phyloP scores from a whole-genome alignment of 2,113 vertebrate species.

The Catharus bicknelli region DNA sequence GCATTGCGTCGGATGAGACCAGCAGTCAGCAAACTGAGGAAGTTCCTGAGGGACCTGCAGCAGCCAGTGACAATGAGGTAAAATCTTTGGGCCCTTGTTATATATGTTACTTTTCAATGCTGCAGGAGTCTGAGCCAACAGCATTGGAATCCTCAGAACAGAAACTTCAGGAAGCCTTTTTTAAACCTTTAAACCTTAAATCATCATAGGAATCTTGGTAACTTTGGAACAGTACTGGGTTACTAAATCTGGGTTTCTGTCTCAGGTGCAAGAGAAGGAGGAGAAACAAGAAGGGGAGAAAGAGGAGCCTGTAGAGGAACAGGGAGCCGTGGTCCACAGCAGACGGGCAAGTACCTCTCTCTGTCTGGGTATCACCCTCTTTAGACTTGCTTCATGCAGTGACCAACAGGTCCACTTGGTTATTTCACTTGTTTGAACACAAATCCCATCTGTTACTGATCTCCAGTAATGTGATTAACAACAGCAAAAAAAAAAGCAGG shows the following conservation, averaged over 20 bases:
- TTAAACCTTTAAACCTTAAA: not conserved
- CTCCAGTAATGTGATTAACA: not conserved
- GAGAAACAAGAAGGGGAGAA: constrained; percentile 83
- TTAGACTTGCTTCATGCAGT: not conserved
- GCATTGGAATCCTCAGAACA: not conserved
- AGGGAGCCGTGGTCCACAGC: constrained; percentile 73
- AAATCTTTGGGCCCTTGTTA: not conserved
- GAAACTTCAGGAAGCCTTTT: not conserved
- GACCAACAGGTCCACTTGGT: not conserved
- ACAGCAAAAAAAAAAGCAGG: too few species aligned
- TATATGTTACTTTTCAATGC: not conserved
- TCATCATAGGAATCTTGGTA: not conserved
- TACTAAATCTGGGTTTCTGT: constrained; percentile 20
- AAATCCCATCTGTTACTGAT: not conserved
- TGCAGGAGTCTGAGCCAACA: not conserved
- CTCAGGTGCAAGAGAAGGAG: constrained; percentile 77
- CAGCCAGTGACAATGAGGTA: constrained; percentile 89
- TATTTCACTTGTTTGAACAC: not conserved
- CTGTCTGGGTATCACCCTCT: not conserved
- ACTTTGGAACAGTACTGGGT: not conserved
- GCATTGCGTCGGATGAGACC: constrained; percentile 73
- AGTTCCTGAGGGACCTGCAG: constrained; percentile 71
- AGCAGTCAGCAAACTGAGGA: constrained; percentile 81
- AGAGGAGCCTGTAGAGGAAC: constrained; percentile 84
- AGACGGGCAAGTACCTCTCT: constrained; percentile 78